Evolutionary conservation across 2,113 vertebrate species (phyloP).

Genomic region (Bucco capensis): DNA sequence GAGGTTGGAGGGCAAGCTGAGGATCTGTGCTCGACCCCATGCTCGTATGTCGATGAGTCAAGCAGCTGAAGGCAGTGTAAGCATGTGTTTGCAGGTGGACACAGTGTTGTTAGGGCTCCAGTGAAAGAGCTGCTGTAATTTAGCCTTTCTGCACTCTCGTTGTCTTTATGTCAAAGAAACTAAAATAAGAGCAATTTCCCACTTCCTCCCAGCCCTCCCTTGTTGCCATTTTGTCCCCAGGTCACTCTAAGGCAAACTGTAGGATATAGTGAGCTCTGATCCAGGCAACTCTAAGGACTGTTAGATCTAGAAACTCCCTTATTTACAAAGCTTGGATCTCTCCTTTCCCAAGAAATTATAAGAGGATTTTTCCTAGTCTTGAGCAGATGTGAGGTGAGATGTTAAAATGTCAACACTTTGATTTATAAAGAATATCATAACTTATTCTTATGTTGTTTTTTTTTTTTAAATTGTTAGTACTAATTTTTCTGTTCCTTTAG

Average conservation of each 20-base stretch:
- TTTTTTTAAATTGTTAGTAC: background rate
- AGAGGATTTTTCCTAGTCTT: background rate
- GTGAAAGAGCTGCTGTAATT: background rate
- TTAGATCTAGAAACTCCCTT: background rate
- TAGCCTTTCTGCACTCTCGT: background rate
- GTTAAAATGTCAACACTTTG: background rate
- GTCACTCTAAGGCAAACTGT: background rate
- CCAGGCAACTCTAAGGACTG: background rate
- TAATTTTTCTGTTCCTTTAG: background rate
- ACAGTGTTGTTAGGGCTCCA: background rate
- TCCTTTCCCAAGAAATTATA: background rate
- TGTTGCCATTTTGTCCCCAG: background rate
- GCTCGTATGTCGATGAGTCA: background rate
- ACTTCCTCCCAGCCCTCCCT: background rate
- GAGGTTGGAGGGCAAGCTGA: background rate
- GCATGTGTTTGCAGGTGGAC: rapidly evolving
- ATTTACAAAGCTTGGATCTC: background rate
- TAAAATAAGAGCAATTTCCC: background rate
- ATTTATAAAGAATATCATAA: background rate
- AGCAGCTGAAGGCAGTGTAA: rapidly evolving
- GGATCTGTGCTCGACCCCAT: rapidly evolving
- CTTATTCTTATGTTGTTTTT: background rate
- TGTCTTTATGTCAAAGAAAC: background rate
- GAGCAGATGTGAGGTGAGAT: background rate
- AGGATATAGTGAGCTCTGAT: background rate